phyloP scores from a whole-genome alignment of 2,888 invertebrate genomes.

The Drosophila vallismaia region DNA sequence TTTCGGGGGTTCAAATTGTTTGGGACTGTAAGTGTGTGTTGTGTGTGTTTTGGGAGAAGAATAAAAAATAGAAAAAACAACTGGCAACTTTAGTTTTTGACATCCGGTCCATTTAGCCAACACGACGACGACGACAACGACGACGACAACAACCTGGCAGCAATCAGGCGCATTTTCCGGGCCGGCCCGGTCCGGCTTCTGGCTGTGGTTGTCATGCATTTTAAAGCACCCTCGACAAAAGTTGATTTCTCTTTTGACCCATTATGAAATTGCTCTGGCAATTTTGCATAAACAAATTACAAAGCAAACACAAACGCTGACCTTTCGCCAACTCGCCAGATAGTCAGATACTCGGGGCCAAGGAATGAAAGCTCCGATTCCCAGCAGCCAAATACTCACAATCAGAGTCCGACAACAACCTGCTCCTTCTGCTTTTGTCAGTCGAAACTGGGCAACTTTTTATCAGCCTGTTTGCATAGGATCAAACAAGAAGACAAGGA shows the following conservation, averaged over 20 bases:
- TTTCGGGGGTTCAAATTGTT: slow-evolving; percentile 25
- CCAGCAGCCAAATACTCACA: slow-evolving; percentile 2
- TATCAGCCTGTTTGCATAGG: slow-evolving; percentile 66
- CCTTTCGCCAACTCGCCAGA: slow-evolving; percentile 48
- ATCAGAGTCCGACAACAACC: slow-evolving; percentile 22
- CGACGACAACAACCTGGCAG: slow-evolving; percentile 66
- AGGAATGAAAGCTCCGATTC: not conserved
- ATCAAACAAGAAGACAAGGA: slow-evolving; percentile 54
- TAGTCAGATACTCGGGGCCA: slow-evolving; percentile 12
- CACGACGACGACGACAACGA: slow-evolving; percentile 57
- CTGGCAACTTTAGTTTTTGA: slow-evolving; percentile 71
- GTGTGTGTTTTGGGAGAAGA: slow-evolving; percentile 23
- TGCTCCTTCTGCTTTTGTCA: slow-evolving; percentile 56
- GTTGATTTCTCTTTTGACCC: slow-evolving; percentile 80
- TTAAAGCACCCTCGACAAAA: slow-evolving; percentile 78
- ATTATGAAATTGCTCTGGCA: slow-evolving; percentile 78
- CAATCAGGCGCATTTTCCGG: slow-evolving; percentile 65
- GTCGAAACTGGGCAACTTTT: slow-evolving; percentile 27
- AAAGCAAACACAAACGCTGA: slow-evolving; percentile 72
- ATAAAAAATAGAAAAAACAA: slow-evolving; percentile 47
- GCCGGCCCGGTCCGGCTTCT: slow-evolving; percentile 47
- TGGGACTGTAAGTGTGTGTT: slow-evolving; percentile 53
- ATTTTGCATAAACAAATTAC: slow-evolving; percentile 78
- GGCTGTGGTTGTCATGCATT: slow-evolving; percentile 66
- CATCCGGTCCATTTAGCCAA: slow-evolving; percentile 76